Conservation (phyloP, 2,797 vertebrate genomes). For the Cuculus canorus region DNA sequence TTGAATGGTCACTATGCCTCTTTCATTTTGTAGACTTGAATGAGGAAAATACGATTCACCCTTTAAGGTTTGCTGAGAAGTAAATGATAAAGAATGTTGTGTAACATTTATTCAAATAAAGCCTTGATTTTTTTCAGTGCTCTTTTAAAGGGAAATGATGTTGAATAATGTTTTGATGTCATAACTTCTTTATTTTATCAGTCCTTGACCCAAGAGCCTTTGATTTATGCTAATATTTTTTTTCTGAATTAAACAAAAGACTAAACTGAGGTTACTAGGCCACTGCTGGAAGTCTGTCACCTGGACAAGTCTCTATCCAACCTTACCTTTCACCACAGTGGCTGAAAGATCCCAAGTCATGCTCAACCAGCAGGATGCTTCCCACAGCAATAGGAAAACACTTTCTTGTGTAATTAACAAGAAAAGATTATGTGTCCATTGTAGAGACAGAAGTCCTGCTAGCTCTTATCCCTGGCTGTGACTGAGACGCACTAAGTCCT, state of each 20-base stretch:
- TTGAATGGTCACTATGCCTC: conserved; percentile 77
- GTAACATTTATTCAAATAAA: conserved; percentile 84
- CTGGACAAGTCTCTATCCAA: not conserved
- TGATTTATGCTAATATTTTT: not conserved
- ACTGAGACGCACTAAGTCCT: rapidly evolving
- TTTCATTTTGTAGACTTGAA: conserved; percentile 84
- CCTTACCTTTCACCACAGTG: not conserved
- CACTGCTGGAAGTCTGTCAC: not conserved
- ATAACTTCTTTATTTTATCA: conserved; percentile 19
- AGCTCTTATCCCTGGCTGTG: not conserved
- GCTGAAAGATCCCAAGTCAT: not conserved
- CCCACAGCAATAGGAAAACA: not conserved
- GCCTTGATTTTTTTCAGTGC: conserved; percentile 79
- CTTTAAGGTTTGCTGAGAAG: conserved; percentile 79
- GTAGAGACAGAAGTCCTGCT: not conserved
- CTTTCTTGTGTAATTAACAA: not conserved
- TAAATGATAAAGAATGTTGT: conserved; percentile 84
- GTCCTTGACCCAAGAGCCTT: not conserved
- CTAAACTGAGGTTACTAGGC: not conserved
- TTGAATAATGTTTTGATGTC: conserved; percentile 29
- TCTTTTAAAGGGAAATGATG: conserved; percentile 67
- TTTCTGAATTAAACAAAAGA: not conserved
- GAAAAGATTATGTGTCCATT: not conserved
- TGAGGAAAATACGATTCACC: conserved; percentile 77
- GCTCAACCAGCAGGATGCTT: not conserved